Base-by-base conservation (phyloP, 2,797 vertebrate genomes). In the Micropoecilia bifurca region DNA sequence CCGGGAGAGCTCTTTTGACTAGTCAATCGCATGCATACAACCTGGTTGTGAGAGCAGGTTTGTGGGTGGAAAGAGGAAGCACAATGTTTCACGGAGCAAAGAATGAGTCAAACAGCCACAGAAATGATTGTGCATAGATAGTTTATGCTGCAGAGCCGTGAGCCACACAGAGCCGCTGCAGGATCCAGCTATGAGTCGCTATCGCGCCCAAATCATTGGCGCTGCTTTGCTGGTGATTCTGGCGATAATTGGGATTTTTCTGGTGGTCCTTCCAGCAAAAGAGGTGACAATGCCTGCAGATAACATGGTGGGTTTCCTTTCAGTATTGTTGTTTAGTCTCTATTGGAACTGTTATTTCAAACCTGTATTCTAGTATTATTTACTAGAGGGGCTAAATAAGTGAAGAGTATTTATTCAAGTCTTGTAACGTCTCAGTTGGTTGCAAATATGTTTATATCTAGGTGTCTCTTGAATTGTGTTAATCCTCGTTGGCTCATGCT, bases 221-320 rank as follows among this genome's bases (percentile, higher is more conserved):
- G 90, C 92, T 2, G 25, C 81, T 14, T 80, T 92, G 14, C 88
- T 97, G 74, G 90, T 96, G 48, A 45, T 93, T 2, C 82, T 94
- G 69, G 96, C 95, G 10, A 41, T 96, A 0, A 74, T 92, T 0
- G 97, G 96, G 45, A 95, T 97, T 80, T 87, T 97, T 55, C 94
- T 98, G 77, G 82, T 98, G 28, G 90, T 93, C 57, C 80, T 97
- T 39, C 93, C 95, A 43, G 86, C 90, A 20, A 89, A 89, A 73
- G 91, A 96, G 71, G 33, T 92, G 79, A 85, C 78, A 76, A 91
- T 91, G 6, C 87, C 93, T 16, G 92, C 97, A 5, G 84, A 90
- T n/a, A 89, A 95, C 87, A 97, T 97, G 97, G 97, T 98, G 95
- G 96, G 25, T 16, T 10, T 33, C 30, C 14, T 73, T 43, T 69